Evolutionary conservation across 2,888 invertebrate species (phyloP).

Genomic region (Zeuzera pyrina): DNA sequence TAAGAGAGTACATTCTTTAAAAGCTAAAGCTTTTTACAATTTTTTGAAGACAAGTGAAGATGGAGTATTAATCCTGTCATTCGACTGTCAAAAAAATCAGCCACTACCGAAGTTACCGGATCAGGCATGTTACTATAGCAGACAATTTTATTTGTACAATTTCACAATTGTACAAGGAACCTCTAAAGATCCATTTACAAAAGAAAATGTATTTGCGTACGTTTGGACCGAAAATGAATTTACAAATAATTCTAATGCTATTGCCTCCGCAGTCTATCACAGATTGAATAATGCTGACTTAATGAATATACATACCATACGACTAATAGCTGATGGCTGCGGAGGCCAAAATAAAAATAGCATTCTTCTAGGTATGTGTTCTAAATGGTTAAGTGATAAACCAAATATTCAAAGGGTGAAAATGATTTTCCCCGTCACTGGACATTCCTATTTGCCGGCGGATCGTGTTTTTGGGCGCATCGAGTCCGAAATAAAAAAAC

Average conservation of each 20-base stretch:
- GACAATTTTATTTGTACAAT: conserved; percentile 31
- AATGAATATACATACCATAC: no score
- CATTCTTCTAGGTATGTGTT: no score
- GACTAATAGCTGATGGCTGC: no score
- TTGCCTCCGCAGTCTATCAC: no score
- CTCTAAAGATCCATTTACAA: conserved; percentile 19
- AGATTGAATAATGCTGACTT: no score
- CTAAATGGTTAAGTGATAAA: conserved; percentile 12
- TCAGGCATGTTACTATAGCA: conserved; percentile 27
- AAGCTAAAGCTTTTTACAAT: conserved; percentile 10
- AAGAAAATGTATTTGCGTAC: conserved; percentile 21
- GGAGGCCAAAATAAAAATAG: no score
- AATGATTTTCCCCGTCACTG: conserved; percentile 19
- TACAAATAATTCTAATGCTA: no score
- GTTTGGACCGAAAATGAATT: no score
- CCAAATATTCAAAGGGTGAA: conserved; percentile 17
- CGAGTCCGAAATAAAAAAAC: conserved; percentile 18
- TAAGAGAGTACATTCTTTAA: conserved; percentile 12
- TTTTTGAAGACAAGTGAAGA: conserved; percentile 4
- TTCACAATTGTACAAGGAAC: conserved; percentile 26
- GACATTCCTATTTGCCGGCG: conserved; percentile 22
- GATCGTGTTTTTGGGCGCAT: conserved; percentile 21
- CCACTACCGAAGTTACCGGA: conserved; percentile 21
- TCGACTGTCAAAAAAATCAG: conserved; percentile 9
- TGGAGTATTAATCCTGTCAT: conserved; percentile 7